Conservation (phyloP, 2,888 invertebrate genomes). For the Polia nebulosa region DNA sequence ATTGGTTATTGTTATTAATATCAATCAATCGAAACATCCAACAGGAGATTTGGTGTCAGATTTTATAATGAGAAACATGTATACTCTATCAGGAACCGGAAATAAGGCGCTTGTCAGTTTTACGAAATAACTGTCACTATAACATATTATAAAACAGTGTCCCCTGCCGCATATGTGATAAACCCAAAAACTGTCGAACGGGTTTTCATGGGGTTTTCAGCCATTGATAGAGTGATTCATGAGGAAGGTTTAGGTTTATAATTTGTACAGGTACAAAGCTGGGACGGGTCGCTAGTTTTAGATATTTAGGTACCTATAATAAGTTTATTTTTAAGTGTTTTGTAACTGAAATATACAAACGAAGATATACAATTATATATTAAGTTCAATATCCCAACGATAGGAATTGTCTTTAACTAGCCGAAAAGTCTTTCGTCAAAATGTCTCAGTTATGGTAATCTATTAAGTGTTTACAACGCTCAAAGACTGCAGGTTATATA, state of each 20-base stretch:
- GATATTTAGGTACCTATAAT: too few species aligned
- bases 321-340: too few species aligned
- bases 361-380: not conserved
- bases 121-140: too few species aligned
- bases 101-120: not conserved
- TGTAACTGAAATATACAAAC: not conserved
- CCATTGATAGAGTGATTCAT: too few species aligned
- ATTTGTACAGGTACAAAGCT: too few species aligned
- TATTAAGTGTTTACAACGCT: slow-evolving; percentile 10
- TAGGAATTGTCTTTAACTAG: not conserved
- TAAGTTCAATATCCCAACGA: not conserved
- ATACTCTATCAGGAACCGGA: not conserved
- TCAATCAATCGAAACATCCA: not conserved
- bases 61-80: not conserved
- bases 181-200: too few species aligned
- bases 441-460: slow-evolving; percentile 25
- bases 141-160: too few species aligned
- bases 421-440: not conserved
- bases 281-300: too few species aligned
- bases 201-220: too few species aligned
- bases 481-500: slow-evolving; percentile 9
- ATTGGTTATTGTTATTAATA: slow-evolving; percentile 21
- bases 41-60: not conserved
- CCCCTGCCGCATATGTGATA: too few species aligned
- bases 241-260: too few species aligned